phyloP scores from a whole-genome alignment of 2,113 vertebrate species.

The Pagrus major region DNA sequence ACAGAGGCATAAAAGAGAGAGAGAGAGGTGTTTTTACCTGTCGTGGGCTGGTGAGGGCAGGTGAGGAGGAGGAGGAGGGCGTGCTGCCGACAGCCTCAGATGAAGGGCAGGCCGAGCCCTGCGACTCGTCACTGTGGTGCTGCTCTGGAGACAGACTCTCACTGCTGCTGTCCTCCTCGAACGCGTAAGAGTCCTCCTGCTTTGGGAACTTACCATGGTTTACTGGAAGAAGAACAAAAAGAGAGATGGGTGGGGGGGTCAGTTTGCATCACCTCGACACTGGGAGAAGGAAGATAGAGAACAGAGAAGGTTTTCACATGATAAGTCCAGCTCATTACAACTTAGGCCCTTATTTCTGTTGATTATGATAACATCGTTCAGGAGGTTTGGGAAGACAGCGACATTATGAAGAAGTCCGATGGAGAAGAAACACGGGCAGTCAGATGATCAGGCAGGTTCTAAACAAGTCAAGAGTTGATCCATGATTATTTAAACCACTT shows the following conservation, averaged over 20 bases:
- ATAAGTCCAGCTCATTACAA: not conserved
- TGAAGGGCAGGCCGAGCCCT: slow-evolving; percentile 83
- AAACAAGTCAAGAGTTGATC: not conserved
- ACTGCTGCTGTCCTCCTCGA: slow-evolving; percentile 97
- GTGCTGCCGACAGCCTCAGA: slow-evolving; percentile 82
- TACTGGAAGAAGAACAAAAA: slow-evolving; percentile 77
- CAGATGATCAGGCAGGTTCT: not conserved
- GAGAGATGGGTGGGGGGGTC: not conserved
- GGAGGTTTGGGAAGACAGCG: not conserved
- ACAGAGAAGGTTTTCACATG: not conserved
- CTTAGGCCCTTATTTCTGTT: not conserved
- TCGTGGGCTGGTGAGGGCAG: slow-evolving; percentile 71
- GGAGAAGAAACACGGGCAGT: not conserved
- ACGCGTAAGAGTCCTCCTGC: slow-evolving; percentile 91
- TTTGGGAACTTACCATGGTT: slow-evolving; percentile 90
- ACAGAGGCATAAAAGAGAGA: not conserved
- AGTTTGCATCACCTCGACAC: not conserved
- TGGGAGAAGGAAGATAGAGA: not conserved
- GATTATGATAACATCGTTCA: too few relatives aligned
- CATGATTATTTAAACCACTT: not conserved
- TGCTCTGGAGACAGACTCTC: slow-evolving; percentile 94
- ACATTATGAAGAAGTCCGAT: not conserved
- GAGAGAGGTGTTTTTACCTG: slow-evolving; percentile 82
- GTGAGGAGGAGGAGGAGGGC: slow-evolving; percentile 74
- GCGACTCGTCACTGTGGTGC: slow-evolving; percentile 88